Percentiles rank a stretch among this genome's conserved stretches.
These are phyloP conservation scores for Charanyca ferruginea DNA, from an alignment of 2,888 invertebrate species.

Conservation along the genomic window DNA sequence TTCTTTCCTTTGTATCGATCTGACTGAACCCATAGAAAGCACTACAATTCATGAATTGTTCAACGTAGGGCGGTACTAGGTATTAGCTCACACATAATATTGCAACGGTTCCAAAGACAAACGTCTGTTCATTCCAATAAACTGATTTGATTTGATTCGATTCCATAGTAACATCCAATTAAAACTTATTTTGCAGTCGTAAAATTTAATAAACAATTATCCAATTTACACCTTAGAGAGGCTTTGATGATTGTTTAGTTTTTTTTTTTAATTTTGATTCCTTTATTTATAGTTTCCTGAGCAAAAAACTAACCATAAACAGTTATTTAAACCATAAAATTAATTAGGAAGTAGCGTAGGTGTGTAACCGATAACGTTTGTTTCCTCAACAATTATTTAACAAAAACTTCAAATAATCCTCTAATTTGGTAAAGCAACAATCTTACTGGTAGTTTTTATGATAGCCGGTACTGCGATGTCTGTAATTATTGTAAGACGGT, in stretches of 20 bases:
- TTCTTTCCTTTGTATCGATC: neutral
- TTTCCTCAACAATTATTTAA: constrained; percentile 39
- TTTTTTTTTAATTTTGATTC: too few relatives aligned
- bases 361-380: constrained; percentile 40
- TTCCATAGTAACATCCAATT: neutral
- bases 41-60: neutral
- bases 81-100: neutral
- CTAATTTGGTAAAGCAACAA: constrained; percentile 31
- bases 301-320: constrained; percentile 24
- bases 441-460: constrained; percentile 20
- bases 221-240: constrained; percentile 18
- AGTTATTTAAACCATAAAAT: constrained; percentile 25
- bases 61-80: neutral
- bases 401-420: constrained; percentile 28
- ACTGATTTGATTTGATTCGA: too few relatives aligned
- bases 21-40: neutral
- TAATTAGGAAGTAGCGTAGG: constrained; percentile 47
- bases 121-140: neutral
- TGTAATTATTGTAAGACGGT: constrained; percentile 45
- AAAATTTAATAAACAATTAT: constrained; percentile 16
- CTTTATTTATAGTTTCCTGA: constrained; percentile 32
- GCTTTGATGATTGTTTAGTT: too few relatives aligned
- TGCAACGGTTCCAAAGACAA: neutral
- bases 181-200: constrained; percentile 3
- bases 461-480: constrained; percentile 25